A percentile compares a stretch with the other conserved stretches of the same genome.
Evolutionary conservation across 2,888 invertebrate genomes (phyloP).

Genomic region (Lycia hirtaria): DNA sequence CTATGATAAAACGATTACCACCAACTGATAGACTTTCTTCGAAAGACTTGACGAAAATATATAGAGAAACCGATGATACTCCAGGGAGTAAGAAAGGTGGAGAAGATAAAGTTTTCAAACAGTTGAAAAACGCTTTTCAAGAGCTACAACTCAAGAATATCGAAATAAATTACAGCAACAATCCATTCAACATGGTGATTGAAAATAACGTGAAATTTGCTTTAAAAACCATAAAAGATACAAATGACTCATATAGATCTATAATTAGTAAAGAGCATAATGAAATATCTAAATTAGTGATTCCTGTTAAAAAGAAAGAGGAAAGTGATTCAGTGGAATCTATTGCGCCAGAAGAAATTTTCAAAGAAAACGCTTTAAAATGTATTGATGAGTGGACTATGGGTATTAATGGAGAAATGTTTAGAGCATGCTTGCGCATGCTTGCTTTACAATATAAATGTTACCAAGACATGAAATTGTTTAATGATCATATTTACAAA

Average conservation of each 20-base stretch:
- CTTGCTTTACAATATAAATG: constrained; percentile 68
- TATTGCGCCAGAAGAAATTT: constrained; percentile 63
- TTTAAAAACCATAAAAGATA: constrained; percentile 66
- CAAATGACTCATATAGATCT: constrained; percentile 64
- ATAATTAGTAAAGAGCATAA: constrained; percentile 68
- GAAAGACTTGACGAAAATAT: constrained; percentile 72
- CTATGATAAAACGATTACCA: constrained; percentile 71
- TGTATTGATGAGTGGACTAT: constrained; percentile 85
- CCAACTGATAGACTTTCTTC: constrained; percentile 65
- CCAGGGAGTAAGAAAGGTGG: constrained; percentile 63
- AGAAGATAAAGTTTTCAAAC: constrained; percentile 72
- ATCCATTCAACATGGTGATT: constrained; percentile 73
- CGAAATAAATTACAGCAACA: constrained; percentile 70
- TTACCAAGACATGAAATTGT: constrained; percentile 71
- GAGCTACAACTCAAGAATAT: constrained; percentile 71
- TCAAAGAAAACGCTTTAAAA: constrained; percentile 69
- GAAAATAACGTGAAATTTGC: constrained; percentile 76
- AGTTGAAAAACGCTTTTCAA: constrained; percentile 65
- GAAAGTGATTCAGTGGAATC: constrained; percentile 60
- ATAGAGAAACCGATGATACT: constrained; percentile 64
- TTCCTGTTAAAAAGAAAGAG: constrained; percentile 66
- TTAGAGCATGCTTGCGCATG: constrained; percentile 76
- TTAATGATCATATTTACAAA: constrained; percentile 71
- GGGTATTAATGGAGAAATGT: constrained; percentile 84
- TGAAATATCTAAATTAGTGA: constrained; percentile 66